Percentiles rank a stretch among this genome's conserved stretches.
phyloP scores from a whole-genome alignment of 1,140 invertebrate species.

The Eciton burchellii region DNA sequence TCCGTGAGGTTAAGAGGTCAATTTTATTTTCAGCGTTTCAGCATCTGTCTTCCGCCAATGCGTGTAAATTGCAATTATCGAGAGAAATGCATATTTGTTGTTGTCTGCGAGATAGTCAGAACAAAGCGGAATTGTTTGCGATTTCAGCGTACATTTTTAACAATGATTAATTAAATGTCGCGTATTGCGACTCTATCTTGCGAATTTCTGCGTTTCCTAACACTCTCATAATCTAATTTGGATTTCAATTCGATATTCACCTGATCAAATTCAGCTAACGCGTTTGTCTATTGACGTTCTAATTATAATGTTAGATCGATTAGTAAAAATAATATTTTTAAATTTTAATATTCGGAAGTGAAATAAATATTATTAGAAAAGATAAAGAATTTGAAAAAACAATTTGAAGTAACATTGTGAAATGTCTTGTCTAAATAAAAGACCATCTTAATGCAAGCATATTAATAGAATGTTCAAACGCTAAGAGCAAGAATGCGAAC shows the following conservation, averaged over 20 bases:
- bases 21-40: background rate
- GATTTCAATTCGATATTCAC: constrained; percentile 34
- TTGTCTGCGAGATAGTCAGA: background rate
- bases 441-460: constrained; percentile 9
- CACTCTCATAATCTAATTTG: constrained; percentile 43
- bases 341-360: background rate
- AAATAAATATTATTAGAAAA: background rate
- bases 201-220: constrained; percentile 25
- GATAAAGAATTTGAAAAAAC: too few species aligned
- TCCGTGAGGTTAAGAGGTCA: background rate
- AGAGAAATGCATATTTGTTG: background rate
- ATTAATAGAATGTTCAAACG: background rate
- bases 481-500: background rate
- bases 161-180: constrained; percentile 46
- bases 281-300: constrained; percentile 8
- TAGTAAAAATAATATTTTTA: background rate
- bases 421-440: constrained; percentile 4
- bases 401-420: background rate
- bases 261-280: background rate
- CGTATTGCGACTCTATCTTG: constrained; percentile 8
- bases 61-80: constrained; percentile 1
- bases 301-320: background rate
- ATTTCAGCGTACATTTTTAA: background rate
- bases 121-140: background rate
- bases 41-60: background rate